Base-by-base conservation (phyloP, 2,113 vertebrate species). In the Camelus dromedarius region DNA sequence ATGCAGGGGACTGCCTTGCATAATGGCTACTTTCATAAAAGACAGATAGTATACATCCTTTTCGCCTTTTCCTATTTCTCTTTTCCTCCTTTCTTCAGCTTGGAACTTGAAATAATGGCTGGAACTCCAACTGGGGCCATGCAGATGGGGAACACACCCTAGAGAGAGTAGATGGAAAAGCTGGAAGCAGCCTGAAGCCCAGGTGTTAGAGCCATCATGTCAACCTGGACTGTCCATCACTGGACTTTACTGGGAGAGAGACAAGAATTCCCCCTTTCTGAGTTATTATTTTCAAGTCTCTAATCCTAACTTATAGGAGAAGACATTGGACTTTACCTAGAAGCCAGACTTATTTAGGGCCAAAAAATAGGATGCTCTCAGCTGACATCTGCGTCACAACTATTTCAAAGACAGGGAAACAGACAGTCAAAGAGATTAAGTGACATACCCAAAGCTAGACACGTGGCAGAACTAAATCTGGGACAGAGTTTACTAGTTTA, bases 11-110 rank as follows among this genome's bases (percentile, higher is more conserved):
- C 64, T 66, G n/a, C 42, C 42, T 87, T 86, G 26, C 35, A 70
- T 75, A 75, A 28, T 60, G 50, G 52, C 62, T 75, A 91, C 75
- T n/a, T 93, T 70, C 60, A 89, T 69, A 79, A 95, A 89, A 89
- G 42, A 86, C 2, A 24, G 24, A 58, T 30, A n/a, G 42, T 9
- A 26, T 24, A 64, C 1, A 15, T 10, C 8, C 2, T 73, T 60
- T 22, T 4, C 26, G 28, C 16, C 18, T 35, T 72, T 64, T 84
- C 70, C 38, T 22, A 48, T 58, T 50, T 32, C 16, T 76, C 50
- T 15, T 95, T 30, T 86, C 20, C 32, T 62, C 15, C 64, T 79
- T 38, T 83, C n/a, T 80, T 30, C n/a, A 30, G 18, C 32, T 54
- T 62, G 24, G 73, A 73, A 30, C 11, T 42, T 62, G 7, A 26